A percentile compares a stretch with the other conserved stretches of the same genome.
phyloP scores from a whole-genome alignment of 2,888 invertebrate genomes.

The Cataglyphis cursor region DNA sequence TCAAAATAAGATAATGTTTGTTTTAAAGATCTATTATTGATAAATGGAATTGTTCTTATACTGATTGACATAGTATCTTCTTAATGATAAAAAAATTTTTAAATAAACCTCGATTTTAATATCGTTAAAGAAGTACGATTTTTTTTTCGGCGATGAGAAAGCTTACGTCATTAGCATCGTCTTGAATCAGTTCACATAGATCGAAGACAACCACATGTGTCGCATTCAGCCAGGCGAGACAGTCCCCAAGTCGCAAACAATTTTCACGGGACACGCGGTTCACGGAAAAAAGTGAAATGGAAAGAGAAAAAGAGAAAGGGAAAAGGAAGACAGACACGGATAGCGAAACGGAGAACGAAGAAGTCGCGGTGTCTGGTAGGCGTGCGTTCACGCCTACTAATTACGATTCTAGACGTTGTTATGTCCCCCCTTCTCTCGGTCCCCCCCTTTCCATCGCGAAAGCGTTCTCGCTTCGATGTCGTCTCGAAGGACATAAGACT shows the following conservation, averaged over 20 bases:
- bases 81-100: neutral
- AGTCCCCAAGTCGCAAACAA: neutral
- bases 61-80: neutral
- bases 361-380: conserved; percentile 83
- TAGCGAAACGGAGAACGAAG: conserved; percentile 62
- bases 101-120: neutral
- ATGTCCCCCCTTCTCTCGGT: conserved; percentile 61
- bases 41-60: neutral
- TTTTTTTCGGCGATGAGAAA: neutral
- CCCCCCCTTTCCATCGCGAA: conserved; percentile 36
- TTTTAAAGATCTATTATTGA: neutral
- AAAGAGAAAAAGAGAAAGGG: conserved; percentile 3
- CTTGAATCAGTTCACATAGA: neutral
- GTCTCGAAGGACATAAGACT: conserved; percentile 42
- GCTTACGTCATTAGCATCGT: neutral
- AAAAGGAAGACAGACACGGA: conserved; percentile 58
- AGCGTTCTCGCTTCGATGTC: conserved; percentile 61
- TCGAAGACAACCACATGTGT: neutral
- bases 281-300: conserved; percentile 57
- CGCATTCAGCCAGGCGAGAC: neutral
- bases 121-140: neutral
- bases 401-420: conserved; percentile 85
- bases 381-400: conserved; percentile 86
- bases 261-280: conserved; percentile 37
- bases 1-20: neutral